Conservation (phyloP, 2,113 vertebrate species). For the Pseudonaja textilis region DNA sequence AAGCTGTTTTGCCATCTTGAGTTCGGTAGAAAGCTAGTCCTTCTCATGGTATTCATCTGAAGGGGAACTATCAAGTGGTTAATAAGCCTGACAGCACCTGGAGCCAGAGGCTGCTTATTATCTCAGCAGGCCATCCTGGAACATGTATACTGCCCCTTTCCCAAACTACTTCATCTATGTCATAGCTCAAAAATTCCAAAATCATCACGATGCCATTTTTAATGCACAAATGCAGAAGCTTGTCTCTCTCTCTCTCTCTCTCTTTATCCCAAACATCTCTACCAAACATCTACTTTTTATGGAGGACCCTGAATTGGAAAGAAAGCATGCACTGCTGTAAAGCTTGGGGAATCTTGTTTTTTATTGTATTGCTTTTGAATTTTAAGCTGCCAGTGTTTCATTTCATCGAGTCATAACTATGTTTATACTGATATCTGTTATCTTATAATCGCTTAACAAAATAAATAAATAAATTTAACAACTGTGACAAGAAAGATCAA, state of each 20-base stretch:
- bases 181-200: conserved; percentile 54
- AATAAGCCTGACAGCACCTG: conserved; percentile 70
- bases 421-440: too few relatives aligned
- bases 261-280: conserved; percentile 6
- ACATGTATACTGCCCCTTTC: conserved; percentile 53
- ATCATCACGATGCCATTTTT: conserved; percentile 61
- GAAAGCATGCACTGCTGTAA: conserved; percentile 18
- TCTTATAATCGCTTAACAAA: too few relatives aligned
- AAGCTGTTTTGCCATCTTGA: conserved; percentile 39
- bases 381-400: not conserved
- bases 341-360: not conserved
- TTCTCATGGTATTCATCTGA: conserved; percentile 36
- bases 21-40: conserved; percentile 55
- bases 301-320: conserved; percentile 34
- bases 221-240: conserved; percentile 47
- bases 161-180: conserved; percentile 45
- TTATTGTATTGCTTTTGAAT: conserved; percentile 28
- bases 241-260: not conserved
- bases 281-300: conserved; percentile 39
- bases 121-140: conserved; percentile 63
- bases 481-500: not conserved
- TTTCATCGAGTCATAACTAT: too few relatives aligned
- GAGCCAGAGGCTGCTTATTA: conserved; percentile 67
- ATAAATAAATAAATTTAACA: too few relatives aligned
- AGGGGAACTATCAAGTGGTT: conserved; percentile 46